Conservation (phyloP, 2,888 invertebrate species). For the Cremastobaeus sp. region DNA sequence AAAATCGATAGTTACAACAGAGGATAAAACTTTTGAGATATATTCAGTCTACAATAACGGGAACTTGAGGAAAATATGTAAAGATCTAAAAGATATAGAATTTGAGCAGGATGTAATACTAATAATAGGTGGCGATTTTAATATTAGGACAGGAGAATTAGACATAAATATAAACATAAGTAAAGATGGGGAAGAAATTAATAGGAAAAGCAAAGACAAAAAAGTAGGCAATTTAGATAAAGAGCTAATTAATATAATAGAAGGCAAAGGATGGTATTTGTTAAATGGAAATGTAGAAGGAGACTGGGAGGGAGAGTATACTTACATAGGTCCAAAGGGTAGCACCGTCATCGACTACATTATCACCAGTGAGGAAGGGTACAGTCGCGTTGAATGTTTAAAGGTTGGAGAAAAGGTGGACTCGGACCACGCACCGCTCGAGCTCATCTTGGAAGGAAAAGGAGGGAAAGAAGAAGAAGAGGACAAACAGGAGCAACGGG, state of each 20-base stretch:
- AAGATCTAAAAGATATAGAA: no score
- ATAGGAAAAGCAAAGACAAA: background rate
- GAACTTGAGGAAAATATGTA: no score
- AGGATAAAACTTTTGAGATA: no score
- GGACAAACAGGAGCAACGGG: background rate
- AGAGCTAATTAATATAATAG: background rate
- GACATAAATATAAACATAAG: background rate
- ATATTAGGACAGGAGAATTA: background rate
- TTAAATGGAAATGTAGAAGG: background rate
- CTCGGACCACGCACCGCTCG: background rate
- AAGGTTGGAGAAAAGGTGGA: background rate
- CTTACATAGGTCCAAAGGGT: background rate
- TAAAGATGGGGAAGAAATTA: background rate
- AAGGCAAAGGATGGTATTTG: background rate
- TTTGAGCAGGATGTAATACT: no score
- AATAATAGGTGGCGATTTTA: no score
- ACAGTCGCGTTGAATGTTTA: background rate
- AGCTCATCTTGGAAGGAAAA: background rate
- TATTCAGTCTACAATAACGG: no score
- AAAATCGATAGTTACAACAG: no score
- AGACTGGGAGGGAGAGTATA: background rate
- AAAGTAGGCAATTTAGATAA: background rate
- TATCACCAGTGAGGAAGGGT: background rate
- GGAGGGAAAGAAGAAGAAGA: background rate
- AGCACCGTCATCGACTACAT: background rate